A percentile compares a stretch with the other conserved stretches of the same genome.
phyloP scores from a whole-genome alignment of 1,140 invertebrate genomes.

The Thereuonema tuberculata region DNA sequence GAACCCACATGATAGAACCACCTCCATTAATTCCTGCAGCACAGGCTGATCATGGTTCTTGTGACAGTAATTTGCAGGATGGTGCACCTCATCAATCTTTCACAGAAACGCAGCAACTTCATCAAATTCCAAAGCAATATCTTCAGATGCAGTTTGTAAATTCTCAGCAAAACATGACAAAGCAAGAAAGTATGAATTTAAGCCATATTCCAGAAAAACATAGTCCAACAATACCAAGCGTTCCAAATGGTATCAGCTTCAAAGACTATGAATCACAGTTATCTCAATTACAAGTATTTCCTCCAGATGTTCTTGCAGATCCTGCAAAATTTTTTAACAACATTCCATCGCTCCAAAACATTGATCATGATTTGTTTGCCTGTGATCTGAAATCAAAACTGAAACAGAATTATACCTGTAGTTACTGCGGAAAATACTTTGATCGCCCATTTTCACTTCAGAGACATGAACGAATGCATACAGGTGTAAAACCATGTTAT shows the following conservation, averaged over 20 bases:
- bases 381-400: constrained; percentile 3
- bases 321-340: not conserved
- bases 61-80: no score
- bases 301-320: not conserved
- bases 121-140: no score
- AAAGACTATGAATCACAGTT: no score
- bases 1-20: constrained; percentile 13
- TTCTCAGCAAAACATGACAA: constrained; percentile 12
- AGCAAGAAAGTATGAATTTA: constrained; percentile 13
- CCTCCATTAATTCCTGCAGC: no score
- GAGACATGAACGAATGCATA: constrained; percentile 31
- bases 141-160: not conserved
- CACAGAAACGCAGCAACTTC: no score
- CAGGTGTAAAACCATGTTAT: constrained; percentile 31
- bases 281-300: no score
- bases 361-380: not conserved
- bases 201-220: no score
- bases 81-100: not conserved
- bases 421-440: constrained; percentile 39
- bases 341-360: not conserved
- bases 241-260: no score
- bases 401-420: constrained; percentile 22
- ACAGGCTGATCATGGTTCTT: no score
- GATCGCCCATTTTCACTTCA: constrained; percentile 38
- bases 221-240: no score